A percentile compares a stretch with the other conserved stretches of the same genome.
phyloP scores from a whole-genome alignment of 2,113 vertebrate genomes.

The Takifugu flavidus region DNA sequence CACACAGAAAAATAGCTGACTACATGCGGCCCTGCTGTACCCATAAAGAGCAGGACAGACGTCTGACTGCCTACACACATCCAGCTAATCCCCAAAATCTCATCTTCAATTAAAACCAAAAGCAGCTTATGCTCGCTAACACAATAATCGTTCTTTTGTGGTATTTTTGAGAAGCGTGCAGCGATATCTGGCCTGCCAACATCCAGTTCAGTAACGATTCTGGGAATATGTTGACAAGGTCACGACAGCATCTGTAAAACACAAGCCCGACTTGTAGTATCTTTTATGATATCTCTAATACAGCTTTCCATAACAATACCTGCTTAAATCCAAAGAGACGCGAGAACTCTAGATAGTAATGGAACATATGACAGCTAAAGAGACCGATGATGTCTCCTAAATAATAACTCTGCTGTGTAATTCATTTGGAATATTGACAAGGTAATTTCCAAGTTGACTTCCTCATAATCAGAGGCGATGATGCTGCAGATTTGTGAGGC shows the following conservation, averaged over 20 bases:
- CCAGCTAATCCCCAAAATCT: slow-evolving; percentile 46
- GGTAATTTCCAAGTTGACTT: too few relatives aligned
- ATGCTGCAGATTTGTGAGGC: too few relatives aligned
- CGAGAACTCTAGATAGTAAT: too few relatives aligned
- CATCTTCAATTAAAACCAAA: slow-evolving; percentile 50
- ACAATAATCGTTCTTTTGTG: slow-evolving; percentile 27
- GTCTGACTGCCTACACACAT: slow-evolving; percentile 29
- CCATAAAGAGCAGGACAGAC: slow-evolving; percentile 28
- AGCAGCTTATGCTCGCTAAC: slow-evolving; percentile 46
- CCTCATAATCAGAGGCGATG: too few relatives aligned
- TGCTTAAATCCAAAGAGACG: too few relatives aligned
- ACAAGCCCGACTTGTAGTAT: neutral
- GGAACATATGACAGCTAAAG: too few relatives aligned
- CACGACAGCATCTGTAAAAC: neutral
- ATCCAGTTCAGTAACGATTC: slow-evolving; percentile 11
- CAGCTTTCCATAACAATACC: too few relatives aligned
- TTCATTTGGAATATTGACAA: too few relatives aligned
- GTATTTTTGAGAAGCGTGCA: slow-evolving; percentile 8
- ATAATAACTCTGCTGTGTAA: too few relatives aligned
- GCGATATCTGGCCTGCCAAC: slow-evolving; percentile 13
- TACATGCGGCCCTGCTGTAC: slow-evolving; percentile 30
- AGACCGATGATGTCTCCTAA: too few relatives aligned
- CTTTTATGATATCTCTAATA: too few relatives aligned
- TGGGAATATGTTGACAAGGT: slow-evolving; percentile 16
- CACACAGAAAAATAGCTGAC: slow-evolving; percentile 46